Conservation (phyloP, 2,888 invertebrate species). For the Acrocera orbiculus region DNA sequence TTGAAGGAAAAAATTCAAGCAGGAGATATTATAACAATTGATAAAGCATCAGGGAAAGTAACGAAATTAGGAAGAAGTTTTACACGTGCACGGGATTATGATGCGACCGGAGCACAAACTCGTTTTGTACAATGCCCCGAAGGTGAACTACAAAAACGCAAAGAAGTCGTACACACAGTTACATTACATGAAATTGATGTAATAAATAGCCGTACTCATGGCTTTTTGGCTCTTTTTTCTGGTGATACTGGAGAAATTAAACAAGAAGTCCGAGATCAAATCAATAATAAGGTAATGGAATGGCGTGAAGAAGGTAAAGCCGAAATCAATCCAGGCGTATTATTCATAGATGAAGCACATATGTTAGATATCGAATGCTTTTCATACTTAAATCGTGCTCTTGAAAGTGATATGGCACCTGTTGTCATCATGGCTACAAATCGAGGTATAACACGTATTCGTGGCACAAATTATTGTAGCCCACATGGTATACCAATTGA, state of each 20-base stretch:
- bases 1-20: constrained; percentile 92
- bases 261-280: constrained; percentile 92
- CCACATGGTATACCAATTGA: constrained; percentile 98
- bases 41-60: constrained; percentile 93
- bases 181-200: constrained; percentile 99
- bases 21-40: constrained; percentile 94
- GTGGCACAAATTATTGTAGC: constrained; percentile 83
- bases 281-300: constrained; percentile 91
- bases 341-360: constrained; percentile 95
- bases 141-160: constrained; percentile 94
- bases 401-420: constrained; percentile 95
- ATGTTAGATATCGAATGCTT: constrained; percentile 99
- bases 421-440: constrained; percentile 99
- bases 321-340: constrained; percentile 93
- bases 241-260: constrained; percentile 99
- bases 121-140: constrained; percentile 97
- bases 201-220: constrained; percentile 95
- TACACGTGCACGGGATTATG: constrained; percentile 90
- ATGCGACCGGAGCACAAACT: constrained; percentile 77
- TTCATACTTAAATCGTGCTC: constrained; percentile 89
- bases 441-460: constrained; percentile 81
- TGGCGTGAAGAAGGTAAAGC: constrained; percentile 99
- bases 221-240: constrained; percentile 92
- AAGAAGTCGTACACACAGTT: constrained; percentile 95
- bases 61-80: constrained; percentile 85